phyloP scores from a whole-genome alignment of 1,140 invertebrate genomes.

The Drosophila melanogaster region DNA sequence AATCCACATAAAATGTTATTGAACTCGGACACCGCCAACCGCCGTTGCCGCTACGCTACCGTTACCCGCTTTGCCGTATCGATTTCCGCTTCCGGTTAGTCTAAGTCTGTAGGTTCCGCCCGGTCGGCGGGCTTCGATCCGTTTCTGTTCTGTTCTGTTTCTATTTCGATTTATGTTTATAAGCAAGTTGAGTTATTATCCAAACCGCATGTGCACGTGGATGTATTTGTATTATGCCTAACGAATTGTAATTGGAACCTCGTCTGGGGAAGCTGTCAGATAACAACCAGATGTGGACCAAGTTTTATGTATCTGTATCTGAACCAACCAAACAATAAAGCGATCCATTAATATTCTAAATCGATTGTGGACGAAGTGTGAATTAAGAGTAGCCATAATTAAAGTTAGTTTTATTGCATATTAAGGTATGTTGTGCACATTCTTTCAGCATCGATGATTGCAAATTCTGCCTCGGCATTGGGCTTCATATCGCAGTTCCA shows the following conservation, averaged over 20 bases:
- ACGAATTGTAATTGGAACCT: constrained; percentile 23
- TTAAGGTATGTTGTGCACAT: constrained; percentile 31
- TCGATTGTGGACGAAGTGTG: too few species aligned
- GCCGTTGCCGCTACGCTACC: constrained; percentile 4
- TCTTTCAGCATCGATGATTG: constrained; percentile 7
- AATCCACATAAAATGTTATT: constrained; percentile 11
- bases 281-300: constrained; percentile 24
- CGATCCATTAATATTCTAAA: constrained; percentile 27
- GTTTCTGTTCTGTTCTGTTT: constrained; percentile 33
- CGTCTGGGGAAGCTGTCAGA: constrained; percentile 10
- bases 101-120: constrained; percentile 4
- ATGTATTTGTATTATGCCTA: constrained; percentile 35
- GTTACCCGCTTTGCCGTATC: constrained; percentile 6
- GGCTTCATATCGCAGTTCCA: constrained; percentile 26
- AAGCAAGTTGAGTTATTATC: constrained; percentile 50
- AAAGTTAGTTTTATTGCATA: constrained; percentile 41
- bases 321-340: constrained; percentile 23
- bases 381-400: constrained; percentile 22
- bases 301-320: constrained; percentile 21
- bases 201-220: constrained; percentile 20
- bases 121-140: constrained; percentile 14
- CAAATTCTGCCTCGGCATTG: constrained; percentile 7
- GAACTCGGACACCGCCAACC: constrained; percentile 4
- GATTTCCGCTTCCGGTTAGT: constrained; percentile 22
- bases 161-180: constrained; percentile 37